Percentiles rank a stretch among this genome's conserved stretches.
Conservation (phyloP, 2,888 invertebrate genomes). For the Meiosimyza platycephala region DNA sequence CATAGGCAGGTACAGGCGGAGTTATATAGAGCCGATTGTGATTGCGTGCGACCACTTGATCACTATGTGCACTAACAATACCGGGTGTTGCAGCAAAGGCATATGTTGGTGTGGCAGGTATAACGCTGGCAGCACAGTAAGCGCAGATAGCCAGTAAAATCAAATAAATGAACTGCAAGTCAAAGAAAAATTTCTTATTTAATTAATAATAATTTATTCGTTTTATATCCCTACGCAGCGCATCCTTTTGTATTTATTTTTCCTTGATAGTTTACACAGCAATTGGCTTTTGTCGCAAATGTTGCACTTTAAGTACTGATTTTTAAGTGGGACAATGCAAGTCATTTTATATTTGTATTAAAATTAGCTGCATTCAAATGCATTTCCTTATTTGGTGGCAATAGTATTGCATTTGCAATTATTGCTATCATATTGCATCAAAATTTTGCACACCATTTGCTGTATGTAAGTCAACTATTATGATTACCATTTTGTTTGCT, state of each 20-base stretch:
- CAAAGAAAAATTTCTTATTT: background rate
- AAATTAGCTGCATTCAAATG: background rate
- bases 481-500: background rate
- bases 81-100: slow-evolving; percentile 44
- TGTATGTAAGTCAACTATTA: background rate
- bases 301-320: background rate
- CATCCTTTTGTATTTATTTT: background rate
- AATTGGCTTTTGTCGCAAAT: background rate
- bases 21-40: slow-evolving; percentile 56
- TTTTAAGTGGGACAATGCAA: background rate
- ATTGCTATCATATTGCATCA: background rate
- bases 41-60: slow-evolving; percentile 60
- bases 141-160: slow-evolving; percentile 38
- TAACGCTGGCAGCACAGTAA: slow-evolving; percentile 44
- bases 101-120: slow-evolving; percentile 45
- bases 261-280: background rate
- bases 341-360: background rate
- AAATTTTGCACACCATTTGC: background rate
- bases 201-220: background rate
- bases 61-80: slow-evolving; percentile 56
- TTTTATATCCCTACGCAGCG: background rate
- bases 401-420: slow-evolving; percentile 7
- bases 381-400: slow-evolving; percentile 23
- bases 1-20: slow-evolving; percentile 9
- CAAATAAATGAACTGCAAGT: background rate